A percentile compares a stretch with the other conserved stretches of the same genome.
These are phyloP conservation scores for Gymnoscopelus braueri DNA, from an alignment of 2,797 vertebrate genomes.

Conservation along the genomic window DNA sequence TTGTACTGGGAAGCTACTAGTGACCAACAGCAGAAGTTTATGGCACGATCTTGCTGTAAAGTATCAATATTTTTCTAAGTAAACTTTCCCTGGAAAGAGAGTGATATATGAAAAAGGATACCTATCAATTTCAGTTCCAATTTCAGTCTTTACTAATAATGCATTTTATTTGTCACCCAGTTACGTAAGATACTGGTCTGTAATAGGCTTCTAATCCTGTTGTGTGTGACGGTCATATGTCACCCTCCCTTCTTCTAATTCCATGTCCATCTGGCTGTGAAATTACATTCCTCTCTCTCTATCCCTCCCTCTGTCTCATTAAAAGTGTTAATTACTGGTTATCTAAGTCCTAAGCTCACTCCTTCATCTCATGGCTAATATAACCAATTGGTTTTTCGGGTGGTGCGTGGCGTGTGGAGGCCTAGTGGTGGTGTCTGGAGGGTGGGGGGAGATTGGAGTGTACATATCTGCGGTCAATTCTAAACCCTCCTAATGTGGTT, in stretches of 20 bases:
- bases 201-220: constrained; percentile 40
- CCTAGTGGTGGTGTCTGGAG: too few relatives aligned
- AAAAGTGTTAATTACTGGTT: constrained; percentile 61
- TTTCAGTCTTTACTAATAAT: too few relatives aligned
- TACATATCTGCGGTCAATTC: too few relatives aligned
- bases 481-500: too few relatives aligned
- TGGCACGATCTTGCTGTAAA: too few relatives aligned
- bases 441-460: too few relatives aligned
- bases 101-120: too few relatives aligned
- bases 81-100: too few relatives aligned
- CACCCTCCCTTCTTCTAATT: not conserved
- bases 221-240: constrained; percentile 2
- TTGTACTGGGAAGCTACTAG: too few relatives aligned
- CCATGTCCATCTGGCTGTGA: constrained; percentile 29
- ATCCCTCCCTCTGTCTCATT: constrained; percentile 43
- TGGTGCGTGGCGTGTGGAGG: not conserved
- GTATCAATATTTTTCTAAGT: too few relatives aligned
- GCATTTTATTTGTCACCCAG: not conserved
- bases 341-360: constrained; percentile 26
- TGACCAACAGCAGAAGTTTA: too few relatives aligned
- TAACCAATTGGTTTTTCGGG: constrained; percentile 20
- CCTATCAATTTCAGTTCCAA: too few relatives aligned
- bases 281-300: constrained; percentile 40
- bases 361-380: constrained; percentile 34
- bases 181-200: constrained; percentile 44